These are phyloP conservation scores for Limenitis camilla DNA, from an alignment of 2,888 invertebrate genomes.

Conservation along the genomic window DNA sequence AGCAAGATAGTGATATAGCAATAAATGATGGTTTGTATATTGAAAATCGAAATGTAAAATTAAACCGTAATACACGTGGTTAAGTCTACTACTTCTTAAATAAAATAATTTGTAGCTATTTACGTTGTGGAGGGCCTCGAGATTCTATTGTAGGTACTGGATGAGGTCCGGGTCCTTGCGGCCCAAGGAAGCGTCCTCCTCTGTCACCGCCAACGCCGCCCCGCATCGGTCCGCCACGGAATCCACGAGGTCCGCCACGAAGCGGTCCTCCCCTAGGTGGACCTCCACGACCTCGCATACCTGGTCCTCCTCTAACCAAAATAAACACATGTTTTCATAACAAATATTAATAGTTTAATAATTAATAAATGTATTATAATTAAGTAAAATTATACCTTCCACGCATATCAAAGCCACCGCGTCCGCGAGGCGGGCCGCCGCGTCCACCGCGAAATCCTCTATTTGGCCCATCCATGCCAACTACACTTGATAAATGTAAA, in stretches of 20 bases:
- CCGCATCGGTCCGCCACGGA: constrained; percentile 62
- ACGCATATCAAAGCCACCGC: constrained; percentile 66
- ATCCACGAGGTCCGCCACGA: constrained; percentile 60
- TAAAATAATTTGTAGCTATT: constrained; percentile 20
- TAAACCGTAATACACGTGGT: too few species aligned
- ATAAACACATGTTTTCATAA: not conserved
- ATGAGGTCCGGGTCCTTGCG: constrained; percentile 66
- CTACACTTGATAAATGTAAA: too few species aligned
- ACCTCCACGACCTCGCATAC: constrained; percentile 59
- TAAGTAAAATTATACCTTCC: constrained; percentile 46
- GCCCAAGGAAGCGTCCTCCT: constrained; percentile 60
- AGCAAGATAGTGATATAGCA: too few species aligned
- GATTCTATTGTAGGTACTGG: constrained; percentile 68
- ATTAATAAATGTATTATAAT: not conserved
- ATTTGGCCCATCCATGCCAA: constrained; percentile 27
- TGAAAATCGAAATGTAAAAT: too few species aligned
- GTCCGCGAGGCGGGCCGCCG: constrained; percentile 58
- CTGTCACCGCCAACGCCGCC: constrained; percentile 63
- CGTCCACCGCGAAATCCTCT: constrained; percentile 57
- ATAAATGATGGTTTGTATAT: too few species aligned
- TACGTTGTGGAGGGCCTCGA: constrained; percentile 57
- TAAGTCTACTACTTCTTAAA: too few species aligned
- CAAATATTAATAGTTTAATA: not conserved
- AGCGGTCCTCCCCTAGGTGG: constrained; percentile 38
- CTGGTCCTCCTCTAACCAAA: constrained; percentile 45